Base-by-base conservation (phyloP, 2,888 invertebrate genomes). In the Gryllus longicercus region DNA sequence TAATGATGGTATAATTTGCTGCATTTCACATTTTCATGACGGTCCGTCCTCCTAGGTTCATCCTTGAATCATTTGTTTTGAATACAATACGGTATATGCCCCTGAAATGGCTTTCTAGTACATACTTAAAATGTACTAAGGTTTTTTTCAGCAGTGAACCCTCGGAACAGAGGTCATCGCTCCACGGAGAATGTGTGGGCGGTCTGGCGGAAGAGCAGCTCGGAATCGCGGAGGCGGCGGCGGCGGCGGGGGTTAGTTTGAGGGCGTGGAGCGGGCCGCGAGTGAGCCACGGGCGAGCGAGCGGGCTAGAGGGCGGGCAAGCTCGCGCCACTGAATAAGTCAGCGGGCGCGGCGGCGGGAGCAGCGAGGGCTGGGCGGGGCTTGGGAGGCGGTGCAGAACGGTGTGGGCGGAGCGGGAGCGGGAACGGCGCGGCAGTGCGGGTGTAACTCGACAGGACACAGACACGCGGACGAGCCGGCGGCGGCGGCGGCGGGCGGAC, bases 381-480 rank as follows among this genome's bases (percentile, higher is more conserved):
- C 38, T 5, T 18, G 16, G 8, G 63, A 18, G 63, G 18, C 16
- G 63, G 63, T 63, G 38, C 18, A 63, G 38, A 38, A 38, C 63
- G 63, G 63, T 10, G 63, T 63, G 63, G 63, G 63, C 63, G 63
- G 63, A 3, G 51, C 51, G 51, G 12, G 63, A n/a, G 18, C 63
- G 63, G 63, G 18, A 63, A 10, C 63, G 18, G 63, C 38, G 38
- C 38, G 38, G 18, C 63, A 10, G 63, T 2, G 63, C 14, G 63
- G 63, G 63, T 63, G 38, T 63, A 63, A 63, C 63, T 63, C 63
- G 63, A 63, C 63, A 63, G 63, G 63, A 63, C 63, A 63, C 63
- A 63, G 63, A 63, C 63, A 63, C 63, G 16, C 63, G 63, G 38
- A 38, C 38, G 38, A 38, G 38, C 38, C 38, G 38, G 38, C 38